phyloP scores from a whole-genome alignment of 2,888 invertebrate species.

The Dryocosmus kuriphilus region DNA sequence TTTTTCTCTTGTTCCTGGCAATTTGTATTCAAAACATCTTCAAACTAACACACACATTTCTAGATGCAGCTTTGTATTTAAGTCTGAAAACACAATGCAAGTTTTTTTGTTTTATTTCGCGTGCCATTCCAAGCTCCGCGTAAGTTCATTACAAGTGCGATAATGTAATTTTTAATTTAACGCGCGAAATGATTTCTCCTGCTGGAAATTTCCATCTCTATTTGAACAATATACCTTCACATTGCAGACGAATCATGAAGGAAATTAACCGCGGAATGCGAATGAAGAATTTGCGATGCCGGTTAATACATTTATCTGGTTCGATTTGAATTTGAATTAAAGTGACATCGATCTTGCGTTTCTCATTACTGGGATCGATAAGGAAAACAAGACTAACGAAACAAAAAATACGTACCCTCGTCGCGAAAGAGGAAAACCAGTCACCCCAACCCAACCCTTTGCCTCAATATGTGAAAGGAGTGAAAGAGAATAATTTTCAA shows the following conservation, averaged over 20 bases:
- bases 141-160: constrained; percentile 29
- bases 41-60: neutral
- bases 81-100: neutral
- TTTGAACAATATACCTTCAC: neutral
- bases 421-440: constrained; percentile 13
- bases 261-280: constrained; percentile 74
- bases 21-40: neutral
- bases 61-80: neutral
- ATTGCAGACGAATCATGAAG: constrained; percentile 55
- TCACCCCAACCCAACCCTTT: neutral
- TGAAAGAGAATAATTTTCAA: constrained; percentile 67
- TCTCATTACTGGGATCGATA: constrained; percentile 30
- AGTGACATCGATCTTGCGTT: constrained; percentile 16
- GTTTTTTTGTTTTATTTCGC: constrained; percentile 24
- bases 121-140: constrained; percentile 12
- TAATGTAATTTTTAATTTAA: constrained; percentile 37
- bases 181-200: neutral
- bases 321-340: constrained; percentile 1
- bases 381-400: constrained; percentile 24
- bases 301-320: constrained; percentile 62
- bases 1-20: neutral
- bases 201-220: constrained; percentile 5
- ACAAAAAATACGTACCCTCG: constrained; percentile 38
- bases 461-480: constrained; percentile 60
- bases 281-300: constrained; percentile 52